These are phyloP conservation scores for Lophura nycthemera DNA, from an alignment of 2,113 vertebrate genomes.

Conservation along the genomic window DNA sequence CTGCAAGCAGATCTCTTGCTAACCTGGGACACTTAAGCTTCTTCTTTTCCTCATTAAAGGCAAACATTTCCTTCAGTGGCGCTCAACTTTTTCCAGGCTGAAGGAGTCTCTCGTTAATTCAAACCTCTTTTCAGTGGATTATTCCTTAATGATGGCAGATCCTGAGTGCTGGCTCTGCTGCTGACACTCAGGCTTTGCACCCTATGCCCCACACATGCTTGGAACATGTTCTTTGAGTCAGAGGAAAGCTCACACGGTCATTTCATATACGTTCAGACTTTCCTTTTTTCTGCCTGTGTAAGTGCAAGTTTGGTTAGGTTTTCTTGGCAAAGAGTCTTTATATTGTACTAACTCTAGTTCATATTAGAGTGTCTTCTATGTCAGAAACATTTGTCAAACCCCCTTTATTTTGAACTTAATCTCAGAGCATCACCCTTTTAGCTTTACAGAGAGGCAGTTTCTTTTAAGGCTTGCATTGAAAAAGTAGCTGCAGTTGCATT, in stretches of 20 bases:
- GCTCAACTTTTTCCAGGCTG: neutral
- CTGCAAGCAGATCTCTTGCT: neutral
- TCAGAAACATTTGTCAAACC: neutral
- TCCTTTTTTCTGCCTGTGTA: neutral
- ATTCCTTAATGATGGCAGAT: neutral
- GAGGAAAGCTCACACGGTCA: neutral
- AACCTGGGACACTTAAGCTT: neutral
- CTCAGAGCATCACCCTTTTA: neutral
- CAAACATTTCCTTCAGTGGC: slow-evolving; percentile 3
- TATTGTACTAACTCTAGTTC: neutral
- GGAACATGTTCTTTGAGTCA: accelerated
- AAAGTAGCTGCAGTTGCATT: neutral
- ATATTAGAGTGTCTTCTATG: accelerated
- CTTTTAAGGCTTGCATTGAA: neutral
- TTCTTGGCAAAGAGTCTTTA: neutral
- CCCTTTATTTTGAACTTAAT: neutral
- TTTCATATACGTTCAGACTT: neutral
- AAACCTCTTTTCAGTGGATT: neutral
- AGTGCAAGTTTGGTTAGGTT: neutral
- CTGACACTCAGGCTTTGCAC: neutral
- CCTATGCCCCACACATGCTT: accelerated
- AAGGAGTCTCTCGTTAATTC: neutral
- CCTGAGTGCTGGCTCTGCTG: neutral
- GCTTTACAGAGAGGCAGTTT: accelerated
- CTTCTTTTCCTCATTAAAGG: neutral